phyloP scores from a whole-genome alignment of 2,113 vertebrate genomes.

The Dasyornis broadbenti region DNA sequence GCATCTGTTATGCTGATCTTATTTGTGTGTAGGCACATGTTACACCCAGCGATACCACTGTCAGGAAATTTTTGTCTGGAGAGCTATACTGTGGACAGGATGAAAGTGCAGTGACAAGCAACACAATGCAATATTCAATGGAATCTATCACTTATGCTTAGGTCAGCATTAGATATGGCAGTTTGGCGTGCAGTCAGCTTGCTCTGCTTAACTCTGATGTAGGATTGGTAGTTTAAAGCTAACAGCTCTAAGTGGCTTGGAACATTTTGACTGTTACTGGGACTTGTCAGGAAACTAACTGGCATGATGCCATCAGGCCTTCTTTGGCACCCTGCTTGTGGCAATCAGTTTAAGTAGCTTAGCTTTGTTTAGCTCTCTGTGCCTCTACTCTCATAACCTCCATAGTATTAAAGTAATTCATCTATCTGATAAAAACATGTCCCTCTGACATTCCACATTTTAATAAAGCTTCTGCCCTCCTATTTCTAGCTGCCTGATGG shows the following conservation, averaged over 20 bases:
- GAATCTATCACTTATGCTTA: neutral
- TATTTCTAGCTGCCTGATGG: conserved; percentile 81
- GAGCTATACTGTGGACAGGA: neutral
- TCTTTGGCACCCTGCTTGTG: neutral
- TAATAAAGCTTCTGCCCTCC: neutral
- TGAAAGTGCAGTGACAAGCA: neutral
- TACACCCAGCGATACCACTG: neutral
- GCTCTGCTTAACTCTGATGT: neutral
- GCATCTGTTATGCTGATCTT: neutral
- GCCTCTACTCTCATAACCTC: neutral
- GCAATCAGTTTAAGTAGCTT: neutral
- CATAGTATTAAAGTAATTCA: neutral
- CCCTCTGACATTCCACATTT: neutral
- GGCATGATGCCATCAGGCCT: neutral
- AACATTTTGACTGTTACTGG: neutral
- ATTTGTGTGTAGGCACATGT: neutral
- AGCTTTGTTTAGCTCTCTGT: neutral
- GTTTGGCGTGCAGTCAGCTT: neutral
- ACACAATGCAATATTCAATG: neutral
- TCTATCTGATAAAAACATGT: neutral
- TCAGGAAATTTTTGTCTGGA: neutral
- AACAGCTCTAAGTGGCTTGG: neutral
- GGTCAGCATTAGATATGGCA: neutral
- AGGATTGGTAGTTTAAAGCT: neutral
- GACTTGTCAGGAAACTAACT: neutral